Evolutionary conservation across 2,113 vertebrate species (phyloP), one percentile per base, ranked within the genome.

Genomic region (Amphiprion percula): DNA sequence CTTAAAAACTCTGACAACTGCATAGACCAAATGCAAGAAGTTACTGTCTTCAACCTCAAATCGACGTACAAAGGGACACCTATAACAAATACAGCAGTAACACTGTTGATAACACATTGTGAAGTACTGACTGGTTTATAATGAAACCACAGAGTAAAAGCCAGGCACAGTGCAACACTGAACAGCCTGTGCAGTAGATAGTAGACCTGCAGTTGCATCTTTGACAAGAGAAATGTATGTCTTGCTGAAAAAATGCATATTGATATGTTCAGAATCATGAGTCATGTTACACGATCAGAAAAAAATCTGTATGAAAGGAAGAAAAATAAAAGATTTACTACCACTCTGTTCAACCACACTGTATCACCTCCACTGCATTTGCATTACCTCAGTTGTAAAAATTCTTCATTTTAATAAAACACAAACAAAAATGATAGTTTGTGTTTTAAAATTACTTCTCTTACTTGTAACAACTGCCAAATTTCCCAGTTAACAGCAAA

Each of bases 21-120:
- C 87, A 92, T 90, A 92, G 88, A 86, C 62, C 72, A 80, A 88
- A 85, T 82, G 64, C 39, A 72, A 79, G 56, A 56, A 71, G 65
- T 68, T 41, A 69, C 54, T 74, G 76, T 85, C 24, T 50, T 58
- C 24, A 56, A 37, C 24, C 39, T 82, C 62, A 74, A 30, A 74
- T 46, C 60, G 74, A 67, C 55, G 69, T 84, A 89, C 59, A 86
- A 90, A 85, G 41, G 11, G 39, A 79, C 59, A 77, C 28, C 60
- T 81, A 88, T 37, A 37, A 37, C 69, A 84, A 82, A 88, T 67
- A 84, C 23, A 69, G 67, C 58, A 17, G 46, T 72, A 73, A 74
- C 52, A 77, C n/a, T 21, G 30, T 30, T 52, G 53, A 59, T 68
- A 28, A 65, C 50, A 65, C 41, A 67, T 28, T 74, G 37, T 56